Conservation (phyloP, 2,888 invertebrate genomes). For the Byasa hedistus region DNA sequence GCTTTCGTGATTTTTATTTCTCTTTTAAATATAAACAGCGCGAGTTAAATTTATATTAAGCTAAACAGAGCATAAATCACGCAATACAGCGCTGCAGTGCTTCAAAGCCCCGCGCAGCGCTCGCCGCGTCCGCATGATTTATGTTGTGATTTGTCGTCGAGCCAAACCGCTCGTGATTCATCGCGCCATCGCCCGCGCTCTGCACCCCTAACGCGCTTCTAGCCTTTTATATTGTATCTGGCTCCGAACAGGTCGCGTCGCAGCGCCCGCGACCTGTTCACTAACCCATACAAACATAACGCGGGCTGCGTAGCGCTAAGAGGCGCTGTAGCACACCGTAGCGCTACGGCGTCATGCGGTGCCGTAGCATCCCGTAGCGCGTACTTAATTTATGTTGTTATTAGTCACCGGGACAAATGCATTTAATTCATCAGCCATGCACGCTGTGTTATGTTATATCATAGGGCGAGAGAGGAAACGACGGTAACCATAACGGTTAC, state of each 20-base stretch:
- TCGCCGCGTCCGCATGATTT: constrained; percentile 42
- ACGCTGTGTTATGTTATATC: neutral
- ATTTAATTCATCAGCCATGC: constrained; percentile 38
- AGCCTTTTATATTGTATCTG: neutral
- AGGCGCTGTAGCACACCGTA: too few species aligned
- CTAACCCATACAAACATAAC: too few species aligned
- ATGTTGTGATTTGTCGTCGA: constrained; percentile 56
- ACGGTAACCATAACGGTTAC: too few species aligned
- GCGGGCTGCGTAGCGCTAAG: too few species aligned
- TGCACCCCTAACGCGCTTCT: neutral
- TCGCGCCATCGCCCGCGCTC: neutral
- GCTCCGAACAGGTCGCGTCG: too few species aligned
- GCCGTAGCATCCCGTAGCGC: too few species aligned
- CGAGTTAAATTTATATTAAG: constrained; percentile 19
- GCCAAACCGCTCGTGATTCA: constrained; percentile 56
- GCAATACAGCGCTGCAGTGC: constrained; percentile 12
- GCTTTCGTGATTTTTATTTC: too few species aligned
- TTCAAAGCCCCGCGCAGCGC: constrained; percentile 13
- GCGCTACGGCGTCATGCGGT: too few species aligned
- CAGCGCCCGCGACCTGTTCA: too few species aligned
- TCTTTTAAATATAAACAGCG: neutral
- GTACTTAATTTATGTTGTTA: constrained; percentile 50
- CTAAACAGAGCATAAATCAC: constrained; percentile 23
- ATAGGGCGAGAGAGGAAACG: too few species aligned
- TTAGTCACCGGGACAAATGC: constrained; percentile 62